Base-by-base conservation (phyloP, 2,113 vertebrate species). In the Lonchura striata region DNA sequence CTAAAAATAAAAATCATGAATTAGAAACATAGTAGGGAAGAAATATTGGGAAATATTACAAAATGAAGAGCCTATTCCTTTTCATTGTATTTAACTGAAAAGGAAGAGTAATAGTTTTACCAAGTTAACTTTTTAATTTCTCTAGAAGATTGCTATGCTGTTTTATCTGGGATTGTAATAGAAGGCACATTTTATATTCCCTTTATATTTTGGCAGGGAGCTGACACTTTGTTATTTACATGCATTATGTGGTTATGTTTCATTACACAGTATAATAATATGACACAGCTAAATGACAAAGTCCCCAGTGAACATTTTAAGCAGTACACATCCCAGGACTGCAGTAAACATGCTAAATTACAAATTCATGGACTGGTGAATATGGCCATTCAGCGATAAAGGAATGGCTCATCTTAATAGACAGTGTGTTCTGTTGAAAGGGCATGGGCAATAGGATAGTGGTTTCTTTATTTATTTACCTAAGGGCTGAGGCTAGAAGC, bases 211-310 rank as follows among this genome's bases (percentile, higher is more conserved):
- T 96, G 91, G 28, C 39, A 68, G 88, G 63, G 82, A 95, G 47
- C 57, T 91, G 88, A 92, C 76, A 85, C 61, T 86, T 95, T 79
- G 71, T 97, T 97, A 94, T 95, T 95, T 97, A 93, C 57, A 63
- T 92, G 68, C 72, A 91, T 88, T 90, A 92, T 88, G 68, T 84
- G 44, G 74, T 95, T 94, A 93, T 91, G 89, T 95, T 95, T 97
- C 92, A 90, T 97, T 95, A 95, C 69, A 82, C 77, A 71, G 66
- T 68, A 75, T 96, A 93, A 92, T 90, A 94, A 92, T 57, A 84
- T 90, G 74, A 94, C 68, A 89, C 44, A 93, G 86, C 86, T 88
- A 96, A 96, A 96, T 82, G 74, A 88, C 90, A 94, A 69, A 95
- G n/a, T 91, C 72, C 82, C 88, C 77, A 56, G 87, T 68, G 81